Evolutionary conservation across 2,888 invertebrate genomes (phyloP).

Genomic region (Acleris emargana): DNA sequence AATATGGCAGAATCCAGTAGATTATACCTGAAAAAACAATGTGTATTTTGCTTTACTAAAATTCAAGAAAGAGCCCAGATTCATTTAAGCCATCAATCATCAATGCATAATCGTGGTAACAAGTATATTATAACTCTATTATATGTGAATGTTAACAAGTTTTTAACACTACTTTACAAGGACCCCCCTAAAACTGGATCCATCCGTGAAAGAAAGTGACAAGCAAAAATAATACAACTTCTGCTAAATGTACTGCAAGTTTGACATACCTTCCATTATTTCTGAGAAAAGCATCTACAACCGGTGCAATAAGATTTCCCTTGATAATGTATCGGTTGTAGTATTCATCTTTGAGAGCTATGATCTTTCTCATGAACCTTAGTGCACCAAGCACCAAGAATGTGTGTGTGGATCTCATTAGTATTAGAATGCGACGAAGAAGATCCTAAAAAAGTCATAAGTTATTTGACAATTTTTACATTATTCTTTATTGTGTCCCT

Average conservation of each 20-base stretch:
- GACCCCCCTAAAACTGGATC: no score
- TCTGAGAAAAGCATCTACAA: slow-evolving; percentile 97
- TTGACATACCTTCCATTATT: slow-evolving; percentile 92
- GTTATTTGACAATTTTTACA: background rate
- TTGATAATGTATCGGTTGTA: slow-evolving; percentile 98
- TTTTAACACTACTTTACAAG: no score
- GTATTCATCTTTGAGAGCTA: slow-evolving; percentile 99
- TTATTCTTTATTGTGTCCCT: background rate
- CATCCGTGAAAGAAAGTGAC: no score
- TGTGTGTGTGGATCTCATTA: slow-evolving; percentile 98
- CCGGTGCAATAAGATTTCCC: slow-evolving; percentile 96
- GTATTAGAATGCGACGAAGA: slow-evolving; percentile 95
- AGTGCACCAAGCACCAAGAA: slow-evolving; percentile 98
- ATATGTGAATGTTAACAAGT: no score
- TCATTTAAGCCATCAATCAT: no score
- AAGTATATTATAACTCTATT: no score
- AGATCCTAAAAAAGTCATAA: slow-evolving; percentile 85
- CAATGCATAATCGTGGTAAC: no score
- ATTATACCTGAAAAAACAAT: slow-evolving; percentile 88
- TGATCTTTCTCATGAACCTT: slow-evolving; percentile 98
- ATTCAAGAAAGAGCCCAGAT: no score
- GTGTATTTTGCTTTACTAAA: no score
- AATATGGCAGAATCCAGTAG: slow-evolving; percentile 99
- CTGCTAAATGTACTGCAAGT: background rate
- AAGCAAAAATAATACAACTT: background rate